A percentile compares a stretch with the other conserved stretches of the same genome.
These are phyloP conservation scores for Steatornis caripensis DNA, from an alignment of 2,113 vertebrate genomes.

Conservation along the genomic window DNA sequence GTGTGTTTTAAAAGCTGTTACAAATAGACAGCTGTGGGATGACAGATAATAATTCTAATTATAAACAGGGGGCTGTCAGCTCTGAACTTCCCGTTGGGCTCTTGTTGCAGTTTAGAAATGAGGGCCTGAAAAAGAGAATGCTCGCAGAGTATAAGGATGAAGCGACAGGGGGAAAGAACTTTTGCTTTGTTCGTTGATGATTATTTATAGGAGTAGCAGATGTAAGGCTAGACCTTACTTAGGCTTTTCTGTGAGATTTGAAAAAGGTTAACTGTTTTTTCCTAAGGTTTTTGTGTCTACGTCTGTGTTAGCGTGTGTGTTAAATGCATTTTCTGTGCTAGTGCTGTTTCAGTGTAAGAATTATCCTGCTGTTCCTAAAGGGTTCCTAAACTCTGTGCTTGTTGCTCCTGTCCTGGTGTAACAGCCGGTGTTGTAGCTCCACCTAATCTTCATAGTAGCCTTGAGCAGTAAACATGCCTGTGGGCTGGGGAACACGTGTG, in stretches of 20 bases:
- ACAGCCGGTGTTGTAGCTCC: accelerated
- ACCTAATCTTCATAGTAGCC: neutral
- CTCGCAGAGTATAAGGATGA: neutral
- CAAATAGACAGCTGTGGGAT: neutral
- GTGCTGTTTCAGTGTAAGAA: neutral
- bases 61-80: neutral
- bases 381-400: neutral
- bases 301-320: neutral
- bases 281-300: neutral
- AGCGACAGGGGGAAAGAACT: neutral
- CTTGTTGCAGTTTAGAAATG: neutral
- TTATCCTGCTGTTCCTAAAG: neutral
- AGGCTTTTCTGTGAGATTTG: neutral
- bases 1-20: neutral
- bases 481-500: no score
- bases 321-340: neutral
- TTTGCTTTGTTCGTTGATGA: neutral
- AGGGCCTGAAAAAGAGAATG: neutral
- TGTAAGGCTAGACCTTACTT: neutral
- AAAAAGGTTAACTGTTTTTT: neutral
- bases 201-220: neutral
- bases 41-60: neutral
- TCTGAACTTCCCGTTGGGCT: neutral
- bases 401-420: neutral
- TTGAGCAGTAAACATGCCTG: neutral